Evolutionary conservation across 2,113 vertebrate genomes (phyloP), one percentile per base, ranked within the genome.

Genomic region (Benitochromis conjunctus): DNA sequence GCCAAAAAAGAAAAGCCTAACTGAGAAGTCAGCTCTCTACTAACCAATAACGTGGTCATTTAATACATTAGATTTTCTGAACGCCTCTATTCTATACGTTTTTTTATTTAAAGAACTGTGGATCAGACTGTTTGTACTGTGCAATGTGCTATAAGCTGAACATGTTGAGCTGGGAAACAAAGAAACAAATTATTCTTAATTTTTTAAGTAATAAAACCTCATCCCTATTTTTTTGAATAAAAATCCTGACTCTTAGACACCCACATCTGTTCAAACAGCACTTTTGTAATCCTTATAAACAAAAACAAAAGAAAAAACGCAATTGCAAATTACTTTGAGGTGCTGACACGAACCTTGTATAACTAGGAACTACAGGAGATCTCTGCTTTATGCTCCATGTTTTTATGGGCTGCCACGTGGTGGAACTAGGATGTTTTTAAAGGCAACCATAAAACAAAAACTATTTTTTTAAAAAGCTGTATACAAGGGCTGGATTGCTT

Each of bases 391-490:
- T 31, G 46, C 4, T 2, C 26, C 18, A 34, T 26, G 18, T 16
- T 62, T 60, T 62, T 79, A 56, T 0, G 29, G 19, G 7, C 4
- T 60, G 31, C 14, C 14, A 56, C 6, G 48, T 51, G 6, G 11
- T 54, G 6, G 38, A 76, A 48, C 9, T 62, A 81, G n/a, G 53
- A 74, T 10, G 85, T 81, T 74, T 79, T 79, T 31, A 71, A 81
- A 84, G 26, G 38, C 6, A 86, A 88, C 36, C 5, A 66, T 26
- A 56, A 81, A 81, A 26, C 1, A 21, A 81, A 8, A 86, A 31
- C 11, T 48, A 26, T n/a, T n/a, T n/a, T n/a, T n/a, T 10, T 21
- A 46, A 26, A 38, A 10, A 62, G 46, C 3, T 62, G 58, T 24
- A 12, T 36, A 31, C 7, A 64, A 29, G 54, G 21, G 24, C 19